These are phyloP conservation scores for Mandrillus leucophaeus DNA, from an alignment of 2,113 vertebrate species.

Conservation along the genomic window DNA sequence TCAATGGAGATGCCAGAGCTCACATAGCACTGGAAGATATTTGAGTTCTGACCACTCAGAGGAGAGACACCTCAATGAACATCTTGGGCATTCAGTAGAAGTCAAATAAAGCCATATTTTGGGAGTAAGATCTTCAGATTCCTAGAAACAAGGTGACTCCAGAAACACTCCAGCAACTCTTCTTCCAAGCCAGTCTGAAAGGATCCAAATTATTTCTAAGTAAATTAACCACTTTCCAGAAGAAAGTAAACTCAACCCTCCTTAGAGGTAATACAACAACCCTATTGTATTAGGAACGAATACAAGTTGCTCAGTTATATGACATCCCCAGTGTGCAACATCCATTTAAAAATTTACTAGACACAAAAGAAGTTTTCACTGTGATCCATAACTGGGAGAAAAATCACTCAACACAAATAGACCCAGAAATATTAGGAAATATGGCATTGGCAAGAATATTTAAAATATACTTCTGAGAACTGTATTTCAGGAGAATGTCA, in stretches of 20 bases:
- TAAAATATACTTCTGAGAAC: neutral
- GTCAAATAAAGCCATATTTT: neutral
- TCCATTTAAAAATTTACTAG: neutral
- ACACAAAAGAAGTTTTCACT: neutral
- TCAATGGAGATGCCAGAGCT: no score
- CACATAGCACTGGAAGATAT: neutral
- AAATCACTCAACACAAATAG: neutral
- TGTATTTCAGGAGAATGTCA: neutral
- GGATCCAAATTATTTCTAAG: neutral
- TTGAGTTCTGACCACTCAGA: neutral
- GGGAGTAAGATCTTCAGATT: neutral
- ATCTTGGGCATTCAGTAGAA: neutral
- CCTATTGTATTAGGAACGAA: neutral
- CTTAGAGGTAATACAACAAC: neutral
- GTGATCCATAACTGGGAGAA: neutral
- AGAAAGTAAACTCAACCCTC: neutral
- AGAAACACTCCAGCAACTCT: neutral
- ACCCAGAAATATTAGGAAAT: neutral
- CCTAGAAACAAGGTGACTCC: neutral
- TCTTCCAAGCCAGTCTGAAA: neutral
- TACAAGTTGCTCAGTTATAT: neutral
- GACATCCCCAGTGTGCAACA: neutral
- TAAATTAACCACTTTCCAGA: neutral
- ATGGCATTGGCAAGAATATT: neutral
- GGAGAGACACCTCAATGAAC: neutral